A percentile compares a stretch with the other conserved stretches of the same genome.
Conservation (phyloP, 2,113 vertebrate species). For the Zootoca vivipara region DNA sequence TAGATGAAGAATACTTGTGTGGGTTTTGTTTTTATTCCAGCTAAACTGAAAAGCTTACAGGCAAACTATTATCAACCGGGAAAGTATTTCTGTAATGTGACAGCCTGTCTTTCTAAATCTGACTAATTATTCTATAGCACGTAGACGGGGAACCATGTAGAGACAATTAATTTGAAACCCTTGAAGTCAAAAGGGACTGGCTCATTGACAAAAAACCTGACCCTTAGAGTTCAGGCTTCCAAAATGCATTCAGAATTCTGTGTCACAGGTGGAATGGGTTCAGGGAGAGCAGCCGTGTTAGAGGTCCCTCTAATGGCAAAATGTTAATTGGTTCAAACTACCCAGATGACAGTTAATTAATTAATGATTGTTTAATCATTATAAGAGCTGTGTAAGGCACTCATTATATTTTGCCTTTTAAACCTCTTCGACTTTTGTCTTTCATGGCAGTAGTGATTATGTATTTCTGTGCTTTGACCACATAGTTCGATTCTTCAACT, state of each 20-base stretch:
- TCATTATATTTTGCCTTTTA: neutral
- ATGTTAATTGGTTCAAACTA: neutral
- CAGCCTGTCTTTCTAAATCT: neutral
- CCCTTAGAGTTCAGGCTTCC: neutral
- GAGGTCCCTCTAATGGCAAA: neutral
- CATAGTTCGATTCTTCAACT: neutral
- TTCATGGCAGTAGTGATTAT: neutral
- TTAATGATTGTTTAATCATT: neutral
- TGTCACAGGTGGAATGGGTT: neutral
- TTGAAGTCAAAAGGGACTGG: neutral
- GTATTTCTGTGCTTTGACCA: neutral
- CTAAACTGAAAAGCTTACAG: neutral
- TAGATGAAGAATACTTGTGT: neutral
- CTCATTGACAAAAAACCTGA: neutral
- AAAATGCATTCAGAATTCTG: too few species aligned
- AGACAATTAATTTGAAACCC: neutral
- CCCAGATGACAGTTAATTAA: neutral
- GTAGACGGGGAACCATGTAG: neutral
- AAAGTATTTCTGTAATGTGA: neutral
- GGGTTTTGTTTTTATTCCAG: neutral
- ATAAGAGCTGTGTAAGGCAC: neutral
- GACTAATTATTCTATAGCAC: neutral
- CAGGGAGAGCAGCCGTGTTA: neutral
- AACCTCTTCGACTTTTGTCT: neutral
- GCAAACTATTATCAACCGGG: neutral